Evolutionary conservation across 2,797 vertebrate species (phyloP), one percentile per base, ranked within the genome.

Genomic region (Lophura swinhoii): DNA sequence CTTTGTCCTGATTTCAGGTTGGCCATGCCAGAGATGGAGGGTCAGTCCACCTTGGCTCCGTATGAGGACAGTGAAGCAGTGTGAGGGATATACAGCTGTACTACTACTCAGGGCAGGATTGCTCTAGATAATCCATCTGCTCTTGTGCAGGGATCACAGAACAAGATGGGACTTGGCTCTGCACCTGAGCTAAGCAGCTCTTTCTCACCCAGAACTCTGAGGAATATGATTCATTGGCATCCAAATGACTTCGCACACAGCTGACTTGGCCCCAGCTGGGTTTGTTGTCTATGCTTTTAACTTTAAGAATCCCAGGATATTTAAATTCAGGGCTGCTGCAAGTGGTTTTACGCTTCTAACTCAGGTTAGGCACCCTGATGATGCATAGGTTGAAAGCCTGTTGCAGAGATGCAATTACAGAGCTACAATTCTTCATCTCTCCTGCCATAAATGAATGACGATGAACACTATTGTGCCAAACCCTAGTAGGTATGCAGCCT

Each of bases 11-110:
- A 17, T 73, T 73, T 70, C 41, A 31, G n/a, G 12, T 31, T 66
- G 67, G 29, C 41, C 22, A 2, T 21, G 26, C 9, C 46, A 18
- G 41, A 0, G 1, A 9, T 4, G 29, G n/a, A 87, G 12, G 41
- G 29, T 23, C 44, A 49, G 14, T 35, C 17, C 41, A 44, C 26
- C 29, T 44, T 56, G 15, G 14, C 35, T 84, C 10, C 28, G 2
- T 14, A 2, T 12, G 7, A 64, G 67, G 63, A 78, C 73, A 37
- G 12, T 4, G 6, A 67, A 48, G 14, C 37, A 53, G 14, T 20
- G 3, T 21, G 17, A 67, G 66, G 14, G 24, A 29, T 16, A 9
- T 29, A 9, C 23, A 71, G 20, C 43, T 59, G 10, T 81, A 23
- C 53, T 88, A n/a, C 43, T 35, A 49, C n/a, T 63, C 35, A 29